phyloP scores from a whole-genome alignment of 2,888 invertebrate genomes.

The Sesamia inferens region DNA sequence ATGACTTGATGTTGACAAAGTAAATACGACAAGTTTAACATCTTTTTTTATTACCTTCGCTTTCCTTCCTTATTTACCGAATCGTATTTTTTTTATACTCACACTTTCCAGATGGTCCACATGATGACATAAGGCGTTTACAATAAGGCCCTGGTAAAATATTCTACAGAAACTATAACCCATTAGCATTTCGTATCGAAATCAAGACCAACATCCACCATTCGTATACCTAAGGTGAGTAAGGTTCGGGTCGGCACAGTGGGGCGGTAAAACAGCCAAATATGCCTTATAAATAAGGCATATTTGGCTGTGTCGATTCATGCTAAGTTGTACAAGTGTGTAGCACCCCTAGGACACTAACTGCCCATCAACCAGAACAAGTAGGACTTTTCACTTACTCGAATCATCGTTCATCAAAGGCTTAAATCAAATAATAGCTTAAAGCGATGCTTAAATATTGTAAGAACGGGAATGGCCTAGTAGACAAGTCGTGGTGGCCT shows the following conservation, averaged over 20 bases:
- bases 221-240: background rate
- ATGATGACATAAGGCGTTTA: background rate
- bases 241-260: background rate
- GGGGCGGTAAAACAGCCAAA: no score
- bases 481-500: no score
- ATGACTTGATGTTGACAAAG: background rate
- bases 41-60: background rate
- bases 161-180: constrained; percentile 9
- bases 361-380: no score
- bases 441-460: no score
- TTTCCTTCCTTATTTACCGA: background rate
- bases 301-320: background rate
- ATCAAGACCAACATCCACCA: background rate
- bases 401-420: no score
- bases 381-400: no score
- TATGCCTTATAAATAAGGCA: no score
- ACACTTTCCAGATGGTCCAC: background rate
- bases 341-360: no score
- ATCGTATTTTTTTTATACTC: background rate
- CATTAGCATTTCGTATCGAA: constrained; percentile 5
- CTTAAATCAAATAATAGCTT: no score
- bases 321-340: background rate
- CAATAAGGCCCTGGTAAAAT: background rate
- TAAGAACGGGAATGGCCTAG: no score
- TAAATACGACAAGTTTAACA: background rate